phyloP scores from a whole-genome alignment of 2,797 vertebrate genomes.

The Sebastes iracundus region DNA sequence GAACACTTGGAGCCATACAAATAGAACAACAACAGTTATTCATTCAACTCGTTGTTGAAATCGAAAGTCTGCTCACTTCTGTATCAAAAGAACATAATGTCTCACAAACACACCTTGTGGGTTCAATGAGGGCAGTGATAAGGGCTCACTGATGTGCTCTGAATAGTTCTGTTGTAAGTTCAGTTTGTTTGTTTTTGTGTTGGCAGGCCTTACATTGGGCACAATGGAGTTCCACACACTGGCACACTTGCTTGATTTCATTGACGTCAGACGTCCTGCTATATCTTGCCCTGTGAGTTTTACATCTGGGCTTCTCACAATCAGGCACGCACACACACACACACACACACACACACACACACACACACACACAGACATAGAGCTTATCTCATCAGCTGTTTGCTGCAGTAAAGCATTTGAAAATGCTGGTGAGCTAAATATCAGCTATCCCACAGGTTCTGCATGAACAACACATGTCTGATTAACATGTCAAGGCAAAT shows the following conservation, averaged over 20 bases:
- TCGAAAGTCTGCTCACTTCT: conserved; percentile 4
- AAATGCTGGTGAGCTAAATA: conserved; percentile 3
- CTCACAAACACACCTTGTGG: conserved; percentile 32
- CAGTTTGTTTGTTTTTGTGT: not conserved
- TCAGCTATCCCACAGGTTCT: not conserved
- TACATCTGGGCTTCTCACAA: conserved; percentile 38
- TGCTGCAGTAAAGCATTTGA: conserved; percentile 16
- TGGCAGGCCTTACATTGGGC: not conserved
- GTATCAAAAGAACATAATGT: conserved; percentile 37
- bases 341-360: conserved; percentile 6
- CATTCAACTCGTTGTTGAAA: conserved; percentile 16
- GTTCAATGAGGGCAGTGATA: not conserved
- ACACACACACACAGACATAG: not conserved
- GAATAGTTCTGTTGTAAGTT: not conserved
- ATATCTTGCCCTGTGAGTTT: conserved; percentile 48
- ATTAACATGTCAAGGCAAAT: not conserved
- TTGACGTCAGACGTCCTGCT: conserved; percentile 49
- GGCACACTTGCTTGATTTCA: conserved; percentile 6
- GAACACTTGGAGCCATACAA: conserved; percentile 30
- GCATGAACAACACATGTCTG: not conserved
- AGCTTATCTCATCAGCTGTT: conserved; percentile 44
- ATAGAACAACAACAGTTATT: conserved; percentile 27
- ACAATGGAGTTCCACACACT: not conserved
- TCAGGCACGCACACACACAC: not conserved
- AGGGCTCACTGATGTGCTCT: conserved; percentile 2